Percentiles rank a stretch among this genome's conserved stretches.
Conservation (phyloP, 2,797 vertebrate species). For the Pachyuromys duprasi region DNA sequence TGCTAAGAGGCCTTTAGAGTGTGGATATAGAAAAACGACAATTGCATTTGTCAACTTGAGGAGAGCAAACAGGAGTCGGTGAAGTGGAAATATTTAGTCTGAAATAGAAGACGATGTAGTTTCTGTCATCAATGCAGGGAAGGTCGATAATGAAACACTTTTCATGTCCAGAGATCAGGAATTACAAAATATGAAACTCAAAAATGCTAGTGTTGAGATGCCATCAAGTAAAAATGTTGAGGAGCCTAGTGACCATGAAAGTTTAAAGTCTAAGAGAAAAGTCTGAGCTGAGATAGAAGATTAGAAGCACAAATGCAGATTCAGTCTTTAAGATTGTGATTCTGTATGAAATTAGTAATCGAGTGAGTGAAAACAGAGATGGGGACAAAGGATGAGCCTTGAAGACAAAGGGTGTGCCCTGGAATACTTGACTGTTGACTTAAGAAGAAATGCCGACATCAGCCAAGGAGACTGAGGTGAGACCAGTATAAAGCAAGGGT, state of each 20-base stretch:
- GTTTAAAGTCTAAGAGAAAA: background rate
- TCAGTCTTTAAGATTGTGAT: background rate
- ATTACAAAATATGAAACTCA: background rate
- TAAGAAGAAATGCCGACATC: background rate
- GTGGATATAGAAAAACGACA: background rate
- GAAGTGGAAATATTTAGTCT: background rate
- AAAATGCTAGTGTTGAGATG: background rate
- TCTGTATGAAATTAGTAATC: background rate
- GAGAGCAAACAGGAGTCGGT: background rate
- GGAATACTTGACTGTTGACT: background rate
- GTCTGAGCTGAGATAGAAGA: background rate
- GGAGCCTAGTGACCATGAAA: background rate
- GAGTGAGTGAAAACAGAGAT: background rate
- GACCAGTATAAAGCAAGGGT: background rate
- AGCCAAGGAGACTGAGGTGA: background rate
- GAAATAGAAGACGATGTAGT: background rate
- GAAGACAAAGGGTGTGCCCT: background rate
- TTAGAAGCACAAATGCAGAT: background rate
- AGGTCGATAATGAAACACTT: background rate
- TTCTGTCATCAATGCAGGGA: background rate
- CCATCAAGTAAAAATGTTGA: background rate
- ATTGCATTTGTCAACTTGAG: background rate
- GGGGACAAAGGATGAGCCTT: background rate
- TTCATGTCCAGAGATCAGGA: background rate
- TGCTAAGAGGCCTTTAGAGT: background rate